Conservation (phyloP, 2,888 invertebrate species). For the Cantharis rufa region DNA sequence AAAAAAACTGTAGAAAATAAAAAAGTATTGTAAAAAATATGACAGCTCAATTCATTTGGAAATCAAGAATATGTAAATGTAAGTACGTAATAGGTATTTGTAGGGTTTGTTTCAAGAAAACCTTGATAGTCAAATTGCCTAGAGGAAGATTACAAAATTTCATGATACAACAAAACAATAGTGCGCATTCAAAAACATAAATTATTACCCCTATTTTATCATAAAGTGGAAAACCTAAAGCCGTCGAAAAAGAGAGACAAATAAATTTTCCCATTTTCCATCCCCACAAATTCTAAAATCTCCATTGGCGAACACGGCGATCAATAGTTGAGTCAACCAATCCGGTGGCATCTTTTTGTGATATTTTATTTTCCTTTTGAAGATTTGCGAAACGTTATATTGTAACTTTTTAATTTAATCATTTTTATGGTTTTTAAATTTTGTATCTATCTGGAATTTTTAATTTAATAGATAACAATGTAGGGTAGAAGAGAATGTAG, state of each 20-base stretch:
- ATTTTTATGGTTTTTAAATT: slow-evolving; percentile 19
- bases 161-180: slow-evolving; percentile 12
- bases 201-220: slow-evolving; percentile 8
- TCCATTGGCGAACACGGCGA: slow-evolving; percentile 25
- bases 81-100: neutral
- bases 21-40: neutral
- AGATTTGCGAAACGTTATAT: slow-evolving; percentile 15
- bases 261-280: slow-evolving; percentile 22
- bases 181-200: slow-evolving; percentile 2
- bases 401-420: slow-evolving; percentile 14
- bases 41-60: neutral
- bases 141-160: slow-evolving; percentile 17
- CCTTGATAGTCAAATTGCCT: neutral
- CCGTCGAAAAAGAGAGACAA: slow-evolving; percentile 16
- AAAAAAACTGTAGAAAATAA: neutral
- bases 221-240: slow-evolving; percentile 9
- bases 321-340: slow-evolving; percentile 29
- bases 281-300: slow-evolving; percentile 17
- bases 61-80: neutral
- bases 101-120: neutral
- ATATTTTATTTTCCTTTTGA: slow-evolving; percentile 22
- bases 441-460: slow-evolving; percentile 6
- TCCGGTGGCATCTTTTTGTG: slow-evolving; percentile 17
- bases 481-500: neutral
- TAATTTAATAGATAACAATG: neutral